These are phyloP conservation scores for Cylloceria caligata DNA, from an alignment of 2,888 invertebrate genomes.

Conservation along the genomic window DNA sequence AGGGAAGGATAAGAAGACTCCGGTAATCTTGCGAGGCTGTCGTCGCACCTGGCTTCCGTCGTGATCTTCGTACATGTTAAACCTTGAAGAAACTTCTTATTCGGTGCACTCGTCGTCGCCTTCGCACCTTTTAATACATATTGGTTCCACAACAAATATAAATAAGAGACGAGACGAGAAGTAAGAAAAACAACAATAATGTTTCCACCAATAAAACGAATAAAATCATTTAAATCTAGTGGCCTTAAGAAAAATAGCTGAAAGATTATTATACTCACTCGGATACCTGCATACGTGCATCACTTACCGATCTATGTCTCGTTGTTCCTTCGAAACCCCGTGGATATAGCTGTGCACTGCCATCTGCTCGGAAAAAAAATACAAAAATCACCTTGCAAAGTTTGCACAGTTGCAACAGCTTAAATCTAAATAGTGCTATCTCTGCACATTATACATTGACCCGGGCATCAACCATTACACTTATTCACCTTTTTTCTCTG, in stretches of 20 bases:
- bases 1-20: constrained; percentile 59
- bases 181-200: constrained; percentile 1
- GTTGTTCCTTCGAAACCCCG: neutral
- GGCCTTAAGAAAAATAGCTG: neutral
- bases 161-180: neutral
- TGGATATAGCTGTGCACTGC: neutral
- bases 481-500: neutral
- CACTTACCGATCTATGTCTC: neutral
- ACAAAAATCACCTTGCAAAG: constrained; percentile 24
- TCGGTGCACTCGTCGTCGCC: constrained; percentile 12
- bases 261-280: neutral
- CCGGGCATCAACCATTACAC: neutral
- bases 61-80: constrained; percentile 17
- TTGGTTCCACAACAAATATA: neutral
- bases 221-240: constrained; percentile 13
- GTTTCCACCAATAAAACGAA: constrained; percentile 14
- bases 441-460: constrained; percentile 23
- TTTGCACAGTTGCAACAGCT: constrained; percentile 41
- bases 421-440: constrained; percentile 41
- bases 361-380: constrained; percentile 23
- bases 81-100: constrained; percentile 29
- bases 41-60: constrained; percentile 63
- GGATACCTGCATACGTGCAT: neutral
- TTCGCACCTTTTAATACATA: neutral
- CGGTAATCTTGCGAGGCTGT: constrained; percentile 43